phyloP scores from a whole-genome alignment of 2,888 invertebrate genomes.

The Stegana nigrithorax region DNA sequence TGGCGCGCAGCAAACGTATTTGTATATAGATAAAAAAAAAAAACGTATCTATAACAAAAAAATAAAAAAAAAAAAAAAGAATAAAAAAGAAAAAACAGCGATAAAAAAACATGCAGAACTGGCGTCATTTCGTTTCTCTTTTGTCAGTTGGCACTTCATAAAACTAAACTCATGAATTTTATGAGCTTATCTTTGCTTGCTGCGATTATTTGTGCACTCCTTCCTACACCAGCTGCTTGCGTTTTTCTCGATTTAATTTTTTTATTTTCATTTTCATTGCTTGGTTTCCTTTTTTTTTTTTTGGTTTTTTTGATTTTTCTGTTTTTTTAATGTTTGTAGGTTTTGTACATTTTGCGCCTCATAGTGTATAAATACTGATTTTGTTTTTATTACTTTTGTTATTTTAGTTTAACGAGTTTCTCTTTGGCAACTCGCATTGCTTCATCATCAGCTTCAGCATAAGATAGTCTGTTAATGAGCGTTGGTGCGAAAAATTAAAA shows the following conservation, averaged over 20 bases:
- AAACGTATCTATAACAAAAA: no score
- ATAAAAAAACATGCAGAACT: no score
- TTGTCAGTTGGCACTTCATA: slow-evolving; percentile 67
- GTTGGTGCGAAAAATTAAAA: slow-evolving; percentile 17
- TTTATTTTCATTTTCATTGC: neutral
- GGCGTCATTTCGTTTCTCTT: neutral
- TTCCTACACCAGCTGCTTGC: no score
- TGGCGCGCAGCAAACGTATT: slow-evolving; percentile 6
- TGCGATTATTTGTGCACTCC: neutral
- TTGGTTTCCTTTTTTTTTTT: neutral
- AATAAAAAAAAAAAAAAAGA: no score
- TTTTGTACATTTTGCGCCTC: no score
- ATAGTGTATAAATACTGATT: neutral
- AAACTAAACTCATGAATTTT: slow-evolving; percentile 68
- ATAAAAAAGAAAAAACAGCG: no score
- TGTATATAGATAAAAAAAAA: no score
- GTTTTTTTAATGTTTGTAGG: no score
- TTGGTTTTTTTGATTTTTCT: no score
- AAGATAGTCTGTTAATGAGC: slow-evolving; percentile 4
- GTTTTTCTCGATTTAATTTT: no score
- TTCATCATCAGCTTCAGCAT: neutral
- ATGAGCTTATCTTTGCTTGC: slow-evolving; percentile 50
- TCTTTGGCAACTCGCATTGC: neutral
- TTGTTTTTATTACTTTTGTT: neutral
- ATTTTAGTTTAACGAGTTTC: slow-evolving; percentile 16